Percentiles rank a stretch among this genome's conserved stretches.
Conservation (phyloP, 2,797 vertebrate genomes). For the Mareca strepera region DNA sequence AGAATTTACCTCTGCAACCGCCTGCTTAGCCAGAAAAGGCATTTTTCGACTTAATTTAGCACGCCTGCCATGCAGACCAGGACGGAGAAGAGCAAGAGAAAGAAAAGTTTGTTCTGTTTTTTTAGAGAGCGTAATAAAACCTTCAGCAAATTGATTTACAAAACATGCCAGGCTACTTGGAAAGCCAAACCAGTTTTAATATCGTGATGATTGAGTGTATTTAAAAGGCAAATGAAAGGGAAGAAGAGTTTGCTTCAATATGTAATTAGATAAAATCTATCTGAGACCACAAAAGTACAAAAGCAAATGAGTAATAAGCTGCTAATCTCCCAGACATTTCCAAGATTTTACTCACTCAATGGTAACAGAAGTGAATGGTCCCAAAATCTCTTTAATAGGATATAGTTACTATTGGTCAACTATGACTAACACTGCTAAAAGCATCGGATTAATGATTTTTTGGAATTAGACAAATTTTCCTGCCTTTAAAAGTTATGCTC, state of each 20-base stretch:
- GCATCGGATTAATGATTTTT: neutral
- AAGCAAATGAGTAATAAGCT: neutral
- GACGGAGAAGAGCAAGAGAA: neutral
- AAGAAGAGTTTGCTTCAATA: neutral
- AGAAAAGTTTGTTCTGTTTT: fast-evolving
- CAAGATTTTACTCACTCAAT: neutral
- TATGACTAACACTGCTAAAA: neutral
- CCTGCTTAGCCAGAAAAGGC: neutral
- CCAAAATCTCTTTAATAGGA: neutral
- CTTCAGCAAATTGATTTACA: neutral
- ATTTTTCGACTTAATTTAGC: neutral
- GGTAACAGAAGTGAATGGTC: neutral
- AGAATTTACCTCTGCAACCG: neutral
- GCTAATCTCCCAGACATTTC: neutral
- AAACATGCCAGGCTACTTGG: neutral
- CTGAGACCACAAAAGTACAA: neutral
- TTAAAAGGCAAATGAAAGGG: neutral
- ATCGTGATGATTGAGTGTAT: neutral
- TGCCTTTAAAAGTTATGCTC: neutral
- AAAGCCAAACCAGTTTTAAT: neutral
- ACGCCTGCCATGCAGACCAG: neutral
- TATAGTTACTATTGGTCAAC: neutral
- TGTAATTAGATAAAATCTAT: neutral
- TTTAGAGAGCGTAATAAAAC: neutral
- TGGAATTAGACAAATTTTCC: neutral